phyloP scores from a whole-genome alignment of 2,797 vertebrate species.

The Chaenodraco wilsoni region DNA sequence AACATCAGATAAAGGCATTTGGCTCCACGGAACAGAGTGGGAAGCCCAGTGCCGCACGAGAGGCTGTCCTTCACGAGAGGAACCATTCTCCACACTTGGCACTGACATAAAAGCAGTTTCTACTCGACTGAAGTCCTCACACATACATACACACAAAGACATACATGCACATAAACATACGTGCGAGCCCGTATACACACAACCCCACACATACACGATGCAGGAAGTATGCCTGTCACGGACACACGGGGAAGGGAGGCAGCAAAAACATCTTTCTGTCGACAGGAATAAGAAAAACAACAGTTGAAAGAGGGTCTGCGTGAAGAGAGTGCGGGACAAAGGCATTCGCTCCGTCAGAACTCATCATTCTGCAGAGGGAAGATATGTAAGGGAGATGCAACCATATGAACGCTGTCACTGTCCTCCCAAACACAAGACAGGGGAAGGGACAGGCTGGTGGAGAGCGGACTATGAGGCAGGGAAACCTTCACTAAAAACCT shows the following conservation, averaged over 20 bases:
- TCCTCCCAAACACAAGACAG: constrained; percentile 67
- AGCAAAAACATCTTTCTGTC: constrained; percentile 83
- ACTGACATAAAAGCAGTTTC: constrained; percentile 82
- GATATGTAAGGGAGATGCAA: constrained; percentile 74
- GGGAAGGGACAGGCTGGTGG: constrained; percentile 52
- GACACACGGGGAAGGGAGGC: constrained; percentile 77
- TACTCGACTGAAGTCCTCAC: constrained; percentile 73
- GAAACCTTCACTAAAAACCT: constrained; percentile 55
- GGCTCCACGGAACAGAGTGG: constrained; percentile 81
- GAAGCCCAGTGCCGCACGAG: constrained; percentile 78
- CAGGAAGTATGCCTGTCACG: constrained; percentile 81
- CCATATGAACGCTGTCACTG: constrained; percentile 75
- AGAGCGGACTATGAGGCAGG: constrained; percentile 52
- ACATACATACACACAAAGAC: constrained; percentile 65
- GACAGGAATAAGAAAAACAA: constrained; percentile 82
- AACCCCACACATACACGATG: constrained; percentile 47
- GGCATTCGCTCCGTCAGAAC: constrained; percentile 74
- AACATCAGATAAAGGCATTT: constrained; percentile 82
- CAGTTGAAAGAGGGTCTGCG: constrained; percentile 76
- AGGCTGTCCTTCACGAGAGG: constrained; percentile 79
- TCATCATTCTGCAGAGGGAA: constrained; percentile 71
- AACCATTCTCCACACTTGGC: constrained; percentile 84
- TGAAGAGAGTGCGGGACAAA: constrained; percentile 70
- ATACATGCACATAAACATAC: constrained; percentile 42
- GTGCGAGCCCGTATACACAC: constrained; percentile 32